phyloP scores from a whole-genome alignment of 1,140 invertebrate genomes.

The Centruroides sculpturatus region DNA sequence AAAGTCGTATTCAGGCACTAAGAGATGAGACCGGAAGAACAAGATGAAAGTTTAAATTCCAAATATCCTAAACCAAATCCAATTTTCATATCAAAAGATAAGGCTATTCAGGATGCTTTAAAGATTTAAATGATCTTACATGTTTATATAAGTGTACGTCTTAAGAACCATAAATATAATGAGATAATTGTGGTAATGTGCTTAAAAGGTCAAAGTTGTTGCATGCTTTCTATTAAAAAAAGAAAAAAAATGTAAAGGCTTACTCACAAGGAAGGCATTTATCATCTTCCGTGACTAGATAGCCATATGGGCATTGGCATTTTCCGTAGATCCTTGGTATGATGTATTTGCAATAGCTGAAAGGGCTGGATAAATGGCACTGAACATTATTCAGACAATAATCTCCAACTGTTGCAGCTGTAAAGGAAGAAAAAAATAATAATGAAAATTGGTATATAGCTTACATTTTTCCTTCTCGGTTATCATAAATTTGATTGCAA shows the following conservation, averaged over 20 bases:
- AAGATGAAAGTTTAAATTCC: too few species aligned
- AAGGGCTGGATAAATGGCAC: slow-evolving; percentile 61
- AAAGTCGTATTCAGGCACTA: too few species aligned
- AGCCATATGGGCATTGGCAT: slow-evolving; percentile 47
- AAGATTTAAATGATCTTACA: neutral
- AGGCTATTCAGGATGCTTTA: too few species aligned
- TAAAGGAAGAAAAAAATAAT: slow-evolving; percentile 22
- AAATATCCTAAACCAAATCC: too few species aligned
- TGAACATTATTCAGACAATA: slow-evolving; percentile 81
- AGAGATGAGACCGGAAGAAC: too few species aligned
- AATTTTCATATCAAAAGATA: too few species aligned
- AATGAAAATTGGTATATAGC: neutral
- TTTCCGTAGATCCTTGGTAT: slow-evolving; percentile 75
- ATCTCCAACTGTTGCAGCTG: slow-evolving; percentile 68
- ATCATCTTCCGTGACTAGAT: slow-evolving; percentile 17
- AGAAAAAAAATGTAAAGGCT: neutral
- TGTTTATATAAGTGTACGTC: neutral
- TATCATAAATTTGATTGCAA: too few species aligned
- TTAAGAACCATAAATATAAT: neutral
- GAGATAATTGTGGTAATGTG: neutral
- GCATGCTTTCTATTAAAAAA: neutral
- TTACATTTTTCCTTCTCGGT: too few species aligned
- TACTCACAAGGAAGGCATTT: slow-evolving; percentile 19
- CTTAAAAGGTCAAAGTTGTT: neutral
- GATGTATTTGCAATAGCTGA: slow-evolving; percentile 72